phyloP scores from a whole-genome alignment of 2,797 vertebrate genomes.

The Podargus strigoides region DNA sequence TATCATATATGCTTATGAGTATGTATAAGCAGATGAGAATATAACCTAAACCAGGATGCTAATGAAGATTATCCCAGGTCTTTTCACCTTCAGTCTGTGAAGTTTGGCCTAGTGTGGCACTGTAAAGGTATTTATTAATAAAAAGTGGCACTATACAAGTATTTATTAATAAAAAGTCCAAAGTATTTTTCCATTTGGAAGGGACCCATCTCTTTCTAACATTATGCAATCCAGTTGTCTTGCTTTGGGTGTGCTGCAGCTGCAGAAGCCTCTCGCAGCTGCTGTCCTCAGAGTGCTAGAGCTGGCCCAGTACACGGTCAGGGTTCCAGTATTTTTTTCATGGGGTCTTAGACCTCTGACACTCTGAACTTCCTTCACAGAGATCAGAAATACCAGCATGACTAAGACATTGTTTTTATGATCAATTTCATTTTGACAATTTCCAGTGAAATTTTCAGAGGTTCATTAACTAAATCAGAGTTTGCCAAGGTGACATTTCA shows the following conservation, averaged over 20 bases:
- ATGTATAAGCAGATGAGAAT: neutral
- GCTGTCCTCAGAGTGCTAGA: neutral
- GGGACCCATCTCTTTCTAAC: neutral
- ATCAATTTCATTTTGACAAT: neutral
- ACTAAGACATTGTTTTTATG: neutral
- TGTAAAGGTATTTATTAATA: neutral
- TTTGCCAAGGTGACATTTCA: conserved; percentile 1
- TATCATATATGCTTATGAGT: neutral
- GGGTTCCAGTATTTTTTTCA: neutral
- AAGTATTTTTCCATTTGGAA: conserved; percentile 40
- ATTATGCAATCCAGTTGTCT: neutral
- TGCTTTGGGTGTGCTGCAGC: neutral
- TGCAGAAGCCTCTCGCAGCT: conserved; percentile 23
- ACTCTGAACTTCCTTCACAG: conserved; percentile 14
- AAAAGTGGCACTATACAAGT: neutral
- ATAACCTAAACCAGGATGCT: neutral
- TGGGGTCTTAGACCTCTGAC: conserved; percentile 1
- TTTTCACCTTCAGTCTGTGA: neutral
- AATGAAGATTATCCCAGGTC: neutral
- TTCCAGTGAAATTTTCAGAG: neutral
- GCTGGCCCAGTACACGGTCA: neutral
- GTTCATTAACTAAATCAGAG: neutral
- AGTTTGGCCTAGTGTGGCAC: neutral
- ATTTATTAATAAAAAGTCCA: neutral
- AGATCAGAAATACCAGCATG: neutral